Percentiles rank a stretch among this genome's conserved stretches.
These are phyloP conservation scores for Athetis lepigone DNA, from an alignment of 2,888 invertebrate species.

Conservation along the genomic window DNA sequence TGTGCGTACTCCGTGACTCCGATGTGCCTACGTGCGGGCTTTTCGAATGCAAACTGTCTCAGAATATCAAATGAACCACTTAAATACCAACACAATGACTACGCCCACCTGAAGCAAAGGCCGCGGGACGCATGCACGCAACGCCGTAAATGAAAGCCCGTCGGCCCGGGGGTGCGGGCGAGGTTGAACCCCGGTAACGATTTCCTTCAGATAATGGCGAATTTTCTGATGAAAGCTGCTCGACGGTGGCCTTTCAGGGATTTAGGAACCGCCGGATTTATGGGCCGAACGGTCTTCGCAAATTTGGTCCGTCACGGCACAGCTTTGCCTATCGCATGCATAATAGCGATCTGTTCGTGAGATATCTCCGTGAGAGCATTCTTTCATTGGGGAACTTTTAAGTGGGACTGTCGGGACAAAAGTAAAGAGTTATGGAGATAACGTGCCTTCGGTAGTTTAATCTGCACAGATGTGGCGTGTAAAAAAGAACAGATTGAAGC, in stretches of 20 bases:
- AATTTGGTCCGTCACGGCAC: conserved; percentile 83
- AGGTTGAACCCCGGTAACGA: conserved; percentile 88
- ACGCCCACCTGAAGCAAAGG: conserved; percentile 89
- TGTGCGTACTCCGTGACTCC: conserved; percentile 73
- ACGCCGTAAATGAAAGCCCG: conserved; percentile 87
- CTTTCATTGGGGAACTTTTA: conserved; percentile 72
- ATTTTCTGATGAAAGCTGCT: conserved; percentile 89
- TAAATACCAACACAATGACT: conserved; percentile 89
- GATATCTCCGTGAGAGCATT: conserved; percentile 68
- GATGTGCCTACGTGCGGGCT: conserved; percentile 84
- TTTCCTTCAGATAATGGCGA: conserved; percentile 90
- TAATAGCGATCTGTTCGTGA: conserved; percentile 72
- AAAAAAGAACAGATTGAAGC: conserved; percentile 76
- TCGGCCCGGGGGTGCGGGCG: conserved; percentile 84
- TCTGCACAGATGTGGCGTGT: conserved; percentile 72
- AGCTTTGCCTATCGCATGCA: conserved; percentile 79
- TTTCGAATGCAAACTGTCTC: conserved; percentile 89
- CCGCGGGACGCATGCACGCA: conserved; percentile 88
- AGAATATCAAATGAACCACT: conserved; percentile 90
- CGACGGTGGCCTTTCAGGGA: conserved; percentile 86
- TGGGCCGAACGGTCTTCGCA: conserved; percentile 80
- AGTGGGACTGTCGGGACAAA: conserved; percentile 66
- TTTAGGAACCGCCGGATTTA: conserved; percentile 86
- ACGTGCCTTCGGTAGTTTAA: conserved; percentile 72
- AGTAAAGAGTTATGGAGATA: conserved; percentile 78